Percentiles rank a stretch among this genome's conserved stretches.
These are phyloP conservation scores for Pterophyllum scalare DNA, from an alignment of 2,113 vertebrate species.

Conservation along the genomic window DNA sequence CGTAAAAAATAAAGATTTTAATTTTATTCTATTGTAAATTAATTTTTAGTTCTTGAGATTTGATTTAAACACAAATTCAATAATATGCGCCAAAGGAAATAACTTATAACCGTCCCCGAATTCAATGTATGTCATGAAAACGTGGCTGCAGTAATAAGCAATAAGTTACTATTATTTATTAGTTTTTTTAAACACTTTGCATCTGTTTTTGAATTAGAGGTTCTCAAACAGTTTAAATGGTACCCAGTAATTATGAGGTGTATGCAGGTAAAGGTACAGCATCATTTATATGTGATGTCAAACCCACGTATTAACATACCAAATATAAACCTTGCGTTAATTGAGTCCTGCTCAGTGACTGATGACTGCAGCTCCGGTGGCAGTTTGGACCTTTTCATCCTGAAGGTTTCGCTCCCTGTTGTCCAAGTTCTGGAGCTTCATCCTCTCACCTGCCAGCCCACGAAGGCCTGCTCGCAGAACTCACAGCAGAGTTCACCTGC, in stretches of 20 bases:
- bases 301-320: not conserved
- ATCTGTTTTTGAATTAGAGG: not conserved
- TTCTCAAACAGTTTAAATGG: not conserved
- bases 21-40: too few relatives aligned
- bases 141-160: not conserved
- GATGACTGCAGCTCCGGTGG: not conserved
- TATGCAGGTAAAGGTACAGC: not conserved
- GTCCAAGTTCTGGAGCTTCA: slow-evolving; percentile 98
- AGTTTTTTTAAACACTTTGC: not conserved
- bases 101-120: not conserved
- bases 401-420: slow-evolving; percentile 72
- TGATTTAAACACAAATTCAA: not conserved
- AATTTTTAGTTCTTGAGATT: not conserved
- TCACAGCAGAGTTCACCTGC: slow-evolving; percentile 82
- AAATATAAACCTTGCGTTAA: too few relatives aligned
- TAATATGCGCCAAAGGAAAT: not conserved
- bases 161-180: not conserved
- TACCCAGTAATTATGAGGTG: not conserved
- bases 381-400: not conserved
- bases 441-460: slow-evolving; percentile 84
- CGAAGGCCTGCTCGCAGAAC: slow-evolving; percentile 93
- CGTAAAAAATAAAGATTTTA: not conserved
- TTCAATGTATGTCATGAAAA: not conserved
- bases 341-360: not conserved
- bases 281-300: not conserved